phyloP scores from a whole-genome alignment of 2,797 vertebrate species.

The Syncerus caffer region DNA sequence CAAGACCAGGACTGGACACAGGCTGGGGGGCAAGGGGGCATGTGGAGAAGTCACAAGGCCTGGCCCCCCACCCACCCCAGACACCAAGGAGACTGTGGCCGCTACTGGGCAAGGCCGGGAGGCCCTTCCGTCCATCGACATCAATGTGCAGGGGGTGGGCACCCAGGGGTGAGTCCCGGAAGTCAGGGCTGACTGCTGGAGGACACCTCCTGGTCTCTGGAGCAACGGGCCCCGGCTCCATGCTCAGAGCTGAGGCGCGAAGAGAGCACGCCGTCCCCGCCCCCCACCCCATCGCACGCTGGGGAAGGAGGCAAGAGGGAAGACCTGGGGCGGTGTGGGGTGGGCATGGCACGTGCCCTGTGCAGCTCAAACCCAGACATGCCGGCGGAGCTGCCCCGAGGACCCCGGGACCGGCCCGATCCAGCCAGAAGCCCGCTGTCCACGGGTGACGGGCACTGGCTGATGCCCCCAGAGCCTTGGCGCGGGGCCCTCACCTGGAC shows the following conservation, averaged over 20 bases:
- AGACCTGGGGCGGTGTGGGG: conserved; percentile 22
- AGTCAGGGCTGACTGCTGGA: background rate
- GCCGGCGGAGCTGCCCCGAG: background rate
- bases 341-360: background rate
- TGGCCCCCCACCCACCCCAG: background rate
- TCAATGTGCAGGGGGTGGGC: background rate
- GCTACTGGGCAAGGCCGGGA: background rate
- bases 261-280: rapidly evolving
- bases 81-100: background rate
- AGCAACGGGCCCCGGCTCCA: background rate
- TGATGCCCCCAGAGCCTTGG: background rate
- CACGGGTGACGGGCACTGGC: conserved; percentile 20
- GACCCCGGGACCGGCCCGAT: background rate
- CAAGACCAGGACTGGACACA: background rate
- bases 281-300: background rate
- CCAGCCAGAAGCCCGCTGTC: background rate
- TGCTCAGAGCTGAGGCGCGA: background rate
- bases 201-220: background rate
- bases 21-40: background rate
- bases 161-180: background rate
- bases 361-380: background rate
- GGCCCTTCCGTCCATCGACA: background rate
- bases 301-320: background rate
- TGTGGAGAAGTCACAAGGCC: background rate
- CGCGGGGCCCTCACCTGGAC: conserved; percentile 89